phyloP scores from a whole-genome alignment of 2,113 vertebrate genomes.

The Odocoileus virginianus region DNA sequence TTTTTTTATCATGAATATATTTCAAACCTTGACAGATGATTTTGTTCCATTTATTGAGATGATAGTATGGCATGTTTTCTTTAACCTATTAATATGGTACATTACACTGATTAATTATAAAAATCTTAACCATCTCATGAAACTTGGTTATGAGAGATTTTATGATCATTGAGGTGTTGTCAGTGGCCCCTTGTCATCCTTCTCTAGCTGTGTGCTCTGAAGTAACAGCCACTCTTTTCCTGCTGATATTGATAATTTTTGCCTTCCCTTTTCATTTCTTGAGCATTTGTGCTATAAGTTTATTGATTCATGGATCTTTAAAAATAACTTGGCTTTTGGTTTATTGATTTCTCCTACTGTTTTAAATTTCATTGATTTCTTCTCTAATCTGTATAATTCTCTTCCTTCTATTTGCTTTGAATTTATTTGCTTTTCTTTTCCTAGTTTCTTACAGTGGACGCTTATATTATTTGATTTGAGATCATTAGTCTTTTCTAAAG shows the following conservation, averaged over 20 bases:
- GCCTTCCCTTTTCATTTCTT: background rate
- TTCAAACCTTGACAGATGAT: background rate
- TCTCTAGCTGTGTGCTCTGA: background rate
- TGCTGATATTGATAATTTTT: background rate
- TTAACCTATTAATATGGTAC: no score
- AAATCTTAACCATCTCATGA: background rate
- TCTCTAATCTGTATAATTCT: background rate
- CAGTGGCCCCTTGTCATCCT: accelerated
- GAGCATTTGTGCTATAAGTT: background rate
- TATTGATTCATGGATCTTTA: background rate
- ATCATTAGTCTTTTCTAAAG: background rate
- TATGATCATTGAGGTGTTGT: no score
- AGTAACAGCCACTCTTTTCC: background rate
- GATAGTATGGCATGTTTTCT: background rate
- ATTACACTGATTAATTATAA: background rate
- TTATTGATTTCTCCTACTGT: background rate
- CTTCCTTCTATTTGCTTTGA: background rate
- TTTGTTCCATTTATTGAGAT: background rate
- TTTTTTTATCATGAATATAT: background rate
- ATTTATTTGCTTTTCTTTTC: background rate
- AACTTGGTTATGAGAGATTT: background rate
- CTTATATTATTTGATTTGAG: background rate
- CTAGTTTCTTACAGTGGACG: background rate
- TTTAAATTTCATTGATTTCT: background rate
- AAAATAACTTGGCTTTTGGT: background rate